Conservation (phyloP, 1,140 invertebrate genomes). For the Ectropis grisescens region DNA sequence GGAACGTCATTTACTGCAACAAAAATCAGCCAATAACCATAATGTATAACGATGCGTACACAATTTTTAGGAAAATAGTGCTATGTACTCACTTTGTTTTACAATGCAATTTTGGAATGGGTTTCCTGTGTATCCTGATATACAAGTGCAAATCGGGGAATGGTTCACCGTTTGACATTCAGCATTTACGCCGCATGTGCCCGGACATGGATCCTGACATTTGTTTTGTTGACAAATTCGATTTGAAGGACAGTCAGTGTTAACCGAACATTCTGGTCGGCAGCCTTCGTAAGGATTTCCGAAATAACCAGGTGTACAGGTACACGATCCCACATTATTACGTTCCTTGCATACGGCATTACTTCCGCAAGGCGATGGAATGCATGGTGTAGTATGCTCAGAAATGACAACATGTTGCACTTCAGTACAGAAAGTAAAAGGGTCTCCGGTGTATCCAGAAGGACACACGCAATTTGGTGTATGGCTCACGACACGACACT, state of each 20-base stretch:
- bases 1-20: slow-evolving; percentile 31
- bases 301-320: slow-evolving; percentile 75
- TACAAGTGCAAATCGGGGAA: slow-evolving; percentile 71
- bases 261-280: slow-evolving; percentile 75
- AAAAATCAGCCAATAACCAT: too few species aligned
- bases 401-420: slow-evolving; percentile 28
- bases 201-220: slow-evolving; percentile 77
- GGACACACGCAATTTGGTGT: slow-evolving; percentile 75
- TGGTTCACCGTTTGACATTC: slow-evolving; percentile 75
- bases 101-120: slow-evolving; percentile 72
- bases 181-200: slow-evolving; percentile 75
- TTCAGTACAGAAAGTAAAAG: slow-evolving; percentile 69
- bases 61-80: background rate
- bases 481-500: slow-evolving; percentile 78
- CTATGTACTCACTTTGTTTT: slow-evolving; percentile 68
- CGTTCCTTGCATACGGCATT: slow-evolving; percentile 76
- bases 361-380: slow-evolving; percentile 77
- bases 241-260: slow-evolving; percentile 75
- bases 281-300: slow-evolving; percentile 79
- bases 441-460: slow-evolving; percentile 72
- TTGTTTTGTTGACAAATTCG: slow-evolving; percentile 73
- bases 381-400: slow-evolving; percentile 67
- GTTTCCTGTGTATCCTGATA: slow-evolving; percentile 73
- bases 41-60: too few species aligned
- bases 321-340: slow-evolving; percentile 74